Base-by-base conservation (phyloP, 2,797 vertebrate genomes). In the Trematomus bernacchii region DNA sequence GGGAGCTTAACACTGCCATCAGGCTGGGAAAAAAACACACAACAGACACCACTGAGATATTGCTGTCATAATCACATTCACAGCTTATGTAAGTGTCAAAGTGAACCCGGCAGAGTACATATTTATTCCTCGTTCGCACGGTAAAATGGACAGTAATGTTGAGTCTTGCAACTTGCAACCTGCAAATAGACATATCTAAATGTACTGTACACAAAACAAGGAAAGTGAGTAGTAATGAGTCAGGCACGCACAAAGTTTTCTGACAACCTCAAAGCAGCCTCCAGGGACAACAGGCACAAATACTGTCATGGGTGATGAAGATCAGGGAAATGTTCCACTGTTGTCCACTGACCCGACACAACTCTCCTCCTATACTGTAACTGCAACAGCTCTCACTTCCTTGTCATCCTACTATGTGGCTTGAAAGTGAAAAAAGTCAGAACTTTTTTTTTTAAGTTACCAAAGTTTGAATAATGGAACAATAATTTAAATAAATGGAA, bases 1-100 rank as follows among this genome's bases (percentile, higher is more conserved):
- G 82, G 80, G 88, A 89, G 89, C 82, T 80, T 63, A 83, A 67
- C 85, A 66, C 13, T 66, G 76, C 78, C 79, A 84, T 79, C 87
- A 72, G 75, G 73, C 87, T 59, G 71, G 63, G 72, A 59, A 72
- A 72, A 50, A 82, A 83, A 86, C 79, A 87, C 77, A 82, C 70
- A 51, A 59, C 83, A 68, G 55, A 84, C 84, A 75, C 63, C 54
- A 5, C 54, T 50, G 47, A 62, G 72, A 77, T 73, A 53, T 48
- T 58, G 75, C 83, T 76, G 68, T 82, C 76, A 69, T 79, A 86
- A 87, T 87, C 81, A 76, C 81, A 58, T 80, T 79, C 71, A 42
- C 83, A 73, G 82, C 71, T 86, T 83, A 75, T 71, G 80, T 57
- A 73, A 79, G 84, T 77, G 76, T 85, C 81, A 75, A 53, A 73